phyloP scores from a whole-genome alignment of 2,797 vertebrate species.

The Pseudochirops cupreus region DNA sequence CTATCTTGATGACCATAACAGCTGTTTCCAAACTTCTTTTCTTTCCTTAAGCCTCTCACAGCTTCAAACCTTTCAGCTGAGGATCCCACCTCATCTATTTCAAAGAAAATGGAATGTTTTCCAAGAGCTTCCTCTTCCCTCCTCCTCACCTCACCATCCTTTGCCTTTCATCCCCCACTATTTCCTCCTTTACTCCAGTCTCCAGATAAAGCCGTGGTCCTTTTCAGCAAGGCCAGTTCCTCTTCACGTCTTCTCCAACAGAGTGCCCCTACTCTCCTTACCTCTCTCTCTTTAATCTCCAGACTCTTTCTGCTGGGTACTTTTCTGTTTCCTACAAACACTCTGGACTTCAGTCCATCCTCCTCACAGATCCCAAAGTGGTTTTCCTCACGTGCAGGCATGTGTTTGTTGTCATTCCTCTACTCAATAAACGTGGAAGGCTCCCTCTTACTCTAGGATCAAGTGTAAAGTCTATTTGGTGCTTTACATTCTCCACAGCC shows the following conservation, averaged over 20 bases:
- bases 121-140: neutral
- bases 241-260: neutral
- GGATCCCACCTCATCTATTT: neutral
- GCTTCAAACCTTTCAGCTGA: neutral
- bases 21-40: neutral
- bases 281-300: neutral
- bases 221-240: neutral
- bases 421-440: neutral
- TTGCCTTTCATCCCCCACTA: neutral
- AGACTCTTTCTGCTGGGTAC: neutral
- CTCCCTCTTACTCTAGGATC: neutral
- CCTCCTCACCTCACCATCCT: neutral
- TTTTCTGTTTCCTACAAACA: neutral
- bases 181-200: neutral
- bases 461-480: neutral
- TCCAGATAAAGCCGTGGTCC: neutral
- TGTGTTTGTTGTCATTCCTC: neutral
- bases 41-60: neutral
- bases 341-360: neutral
- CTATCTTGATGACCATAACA: neutral
- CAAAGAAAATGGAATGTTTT: neutral
- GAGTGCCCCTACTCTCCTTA: neutral
- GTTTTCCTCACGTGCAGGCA: neutral
- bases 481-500: neutral
- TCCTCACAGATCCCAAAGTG: neutral